Evolutionary conservation across 2,888 invertebrate species (phyloP), one percentile per base, ranked within the genome.

Genomic region (Adelphocoris suturalis): DNA sequence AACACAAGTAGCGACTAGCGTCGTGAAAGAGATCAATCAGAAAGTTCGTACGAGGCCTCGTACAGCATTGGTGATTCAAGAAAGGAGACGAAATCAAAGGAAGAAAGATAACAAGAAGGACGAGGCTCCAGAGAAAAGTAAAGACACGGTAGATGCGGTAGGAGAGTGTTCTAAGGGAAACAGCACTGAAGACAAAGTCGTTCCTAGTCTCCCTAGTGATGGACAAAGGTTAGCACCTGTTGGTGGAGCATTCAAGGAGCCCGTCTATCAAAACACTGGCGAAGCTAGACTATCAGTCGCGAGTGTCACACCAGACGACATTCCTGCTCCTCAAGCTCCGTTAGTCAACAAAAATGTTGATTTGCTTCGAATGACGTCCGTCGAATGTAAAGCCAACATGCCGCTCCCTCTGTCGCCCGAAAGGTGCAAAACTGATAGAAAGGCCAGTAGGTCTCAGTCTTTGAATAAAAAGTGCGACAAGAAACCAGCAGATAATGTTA

Each of bases 321-420:
- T 11, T 14, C 19, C 47, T 47, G 23, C 28, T 19, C 82, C 28
- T 11, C n/a, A 37, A 14, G 48, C 23, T 5, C 86, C 86, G 0
- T 75, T 75, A 48, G 46, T 75, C 0, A 86, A 86, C 23, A 88
- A 88, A 80, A 88, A 47, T 37, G 88, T 91, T 19, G 92, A 92
- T 81, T 87, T 92, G 75, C 91, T 92, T 28, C 91, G 92, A 12
- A 92, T 92, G 92, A 91, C 92, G 13, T 92, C 92, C 3, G 92
- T 92, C 1, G 92, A 92, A 75, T 91, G 91, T 89, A 91, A 91
- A 75, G 91, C 91, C 27, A 91, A 90, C 28, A 91, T 91, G 23
- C 92, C 91, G 78, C 90, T 91, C 13, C 92, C 92, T 9, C 90
- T 92, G 16, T 90, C 91, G 23, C 92, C 92, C n/a, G 92, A 92